Evolutionary conservation across 2,797 vertebrate genomes (phyloP).

Genomic region (Takifugu ocellatus): DNA sequence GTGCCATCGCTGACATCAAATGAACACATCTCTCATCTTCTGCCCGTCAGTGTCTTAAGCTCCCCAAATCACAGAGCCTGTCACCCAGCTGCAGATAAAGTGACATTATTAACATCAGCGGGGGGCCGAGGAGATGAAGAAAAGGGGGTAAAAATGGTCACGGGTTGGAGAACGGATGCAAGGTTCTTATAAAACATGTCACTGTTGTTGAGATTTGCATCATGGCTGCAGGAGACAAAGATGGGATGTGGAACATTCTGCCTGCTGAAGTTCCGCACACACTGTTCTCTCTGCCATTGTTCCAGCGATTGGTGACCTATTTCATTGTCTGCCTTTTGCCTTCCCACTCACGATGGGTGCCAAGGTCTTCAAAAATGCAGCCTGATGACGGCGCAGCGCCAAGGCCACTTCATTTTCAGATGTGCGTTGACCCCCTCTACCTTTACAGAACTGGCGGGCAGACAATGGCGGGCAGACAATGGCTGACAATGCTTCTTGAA

Average conservation of each 20-base stretch:
- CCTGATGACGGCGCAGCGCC: constrained; percentile 25
- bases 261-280: not conserved
- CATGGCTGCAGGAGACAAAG: not conserved
- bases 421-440: not conserved
- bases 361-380: constrained; percentile 37
- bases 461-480: constrained; percentile 36
- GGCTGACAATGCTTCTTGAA: constrained; percentile 30
- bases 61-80: constrained; percentile 6
- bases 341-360: not conserved
- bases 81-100: constrained; percentile 13
- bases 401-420: constrained; percentile 57
- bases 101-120: constrained; percentile 3
- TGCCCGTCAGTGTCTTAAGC: not conserved
- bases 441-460: constrained; percentile 7
- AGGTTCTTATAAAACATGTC: not conserved
- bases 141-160: not conserved
- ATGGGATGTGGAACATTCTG: not conserved
- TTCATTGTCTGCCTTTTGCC: not conserved
- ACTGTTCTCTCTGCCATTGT: not conserved
- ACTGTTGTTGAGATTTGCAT: too few relatives aligned
- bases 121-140: not conserved
- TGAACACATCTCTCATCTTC: not conserved
- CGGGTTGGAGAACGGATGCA: not conserved
- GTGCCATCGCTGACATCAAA: not conserved
- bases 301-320: not conserved